Conservation (phyloP, 2,113 vertebrate species). For the Cephalopterus ornatus region DNA sequence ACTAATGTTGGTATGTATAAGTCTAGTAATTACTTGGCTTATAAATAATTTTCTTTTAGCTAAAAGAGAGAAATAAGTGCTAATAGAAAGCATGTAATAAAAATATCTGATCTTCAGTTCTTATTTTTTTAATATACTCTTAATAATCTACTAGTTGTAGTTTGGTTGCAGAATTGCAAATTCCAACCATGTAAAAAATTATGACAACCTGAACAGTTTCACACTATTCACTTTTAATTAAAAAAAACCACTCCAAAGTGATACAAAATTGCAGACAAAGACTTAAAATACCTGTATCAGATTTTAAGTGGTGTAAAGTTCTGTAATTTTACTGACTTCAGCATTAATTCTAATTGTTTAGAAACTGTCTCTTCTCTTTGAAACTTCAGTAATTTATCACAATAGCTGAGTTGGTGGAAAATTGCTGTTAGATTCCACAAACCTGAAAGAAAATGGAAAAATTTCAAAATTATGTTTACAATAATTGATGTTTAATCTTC, state of each 20-base stretch:
- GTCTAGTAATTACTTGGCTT: not conserved
- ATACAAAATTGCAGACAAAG: not conserved
- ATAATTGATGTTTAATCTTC: not conserved
- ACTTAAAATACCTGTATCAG: not conserved
- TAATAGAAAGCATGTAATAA: not conserved
- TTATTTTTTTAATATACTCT: not conserved
- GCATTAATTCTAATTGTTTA: not conserved
- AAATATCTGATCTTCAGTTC: not conserved
- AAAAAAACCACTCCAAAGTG: not conserved
- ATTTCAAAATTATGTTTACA: not conserved
- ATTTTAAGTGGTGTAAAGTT: not conserved
- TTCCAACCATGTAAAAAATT: not conserved
- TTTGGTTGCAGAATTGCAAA: not conserved
- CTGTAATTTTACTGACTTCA: not conserved
- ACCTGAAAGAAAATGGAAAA: not conserved
- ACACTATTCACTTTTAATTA: not conserved
- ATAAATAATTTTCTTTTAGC: not conserved
- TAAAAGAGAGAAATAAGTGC: not conserved
- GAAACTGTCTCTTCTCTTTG: not conserved
- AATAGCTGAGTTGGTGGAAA: not conserved
- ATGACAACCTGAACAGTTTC: not conserved
- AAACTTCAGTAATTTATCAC: not conserved
- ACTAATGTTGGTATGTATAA: not conserved
- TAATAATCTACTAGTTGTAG: not conserved
- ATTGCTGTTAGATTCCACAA: not conserved